These are phyloP conservation scores for Pristionchus mayeri DNA, from an alignment of 2,888 invertebrate species.

Conservation along the genomic window DNA sequence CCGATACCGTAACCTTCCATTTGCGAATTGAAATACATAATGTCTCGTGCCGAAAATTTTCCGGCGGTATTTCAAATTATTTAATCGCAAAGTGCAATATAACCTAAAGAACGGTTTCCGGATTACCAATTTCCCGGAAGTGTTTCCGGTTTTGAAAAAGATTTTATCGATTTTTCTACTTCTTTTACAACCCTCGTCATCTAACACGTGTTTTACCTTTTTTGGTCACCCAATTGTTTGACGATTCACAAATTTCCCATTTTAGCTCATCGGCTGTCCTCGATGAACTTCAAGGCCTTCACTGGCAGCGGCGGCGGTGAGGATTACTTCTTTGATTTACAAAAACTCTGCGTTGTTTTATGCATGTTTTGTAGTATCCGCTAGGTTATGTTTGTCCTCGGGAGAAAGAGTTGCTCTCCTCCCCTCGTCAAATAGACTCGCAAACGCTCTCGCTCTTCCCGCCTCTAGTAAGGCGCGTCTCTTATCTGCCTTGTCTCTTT, in stretches of 20 bases:
- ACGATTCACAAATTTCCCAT: too few species aligned
- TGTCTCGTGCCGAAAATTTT: background rate
- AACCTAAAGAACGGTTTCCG: background rate
- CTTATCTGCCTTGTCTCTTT: constrained; percentile 10
- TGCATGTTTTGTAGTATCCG: constrained; percentile 37
- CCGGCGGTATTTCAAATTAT: too few species aligned
- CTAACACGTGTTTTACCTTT: background rate
- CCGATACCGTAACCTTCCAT: too few species aligned
- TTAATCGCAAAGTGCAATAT: background rate
- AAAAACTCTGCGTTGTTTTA: background rate
- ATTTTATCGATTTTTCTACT: constrained; percentile 5
- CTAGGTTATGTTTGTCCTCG: constrained; percentile 22
- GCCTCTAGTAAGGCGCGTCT: constrained; percentile 27
- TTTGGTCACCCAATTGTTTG: background rate
- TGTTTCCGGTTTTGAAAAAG: background rate
- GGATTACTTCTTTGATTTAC: background rate
- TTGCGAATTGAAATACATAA: background rate
- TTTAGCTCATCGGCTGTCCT: background rate
- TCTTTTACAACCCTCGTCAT: background rate
- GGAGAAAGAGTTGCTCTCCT: constrained; percentile 4
- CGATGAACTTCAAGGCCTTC: constrained; percentile 47
- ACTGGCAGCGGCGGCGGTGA: constrained; percentile 15
- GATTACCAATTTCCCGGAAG: too few species aligned
- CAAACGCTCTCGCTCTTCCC: constrained; percentile 16
- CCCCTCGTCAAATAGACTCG: constrained; percentile 31